These are phyloP conservation scores for Phrynocephalus guinanensis DNA, from an alignment of 2,797 vertebrate genomes.

Conservation along the genomic window DNA sequence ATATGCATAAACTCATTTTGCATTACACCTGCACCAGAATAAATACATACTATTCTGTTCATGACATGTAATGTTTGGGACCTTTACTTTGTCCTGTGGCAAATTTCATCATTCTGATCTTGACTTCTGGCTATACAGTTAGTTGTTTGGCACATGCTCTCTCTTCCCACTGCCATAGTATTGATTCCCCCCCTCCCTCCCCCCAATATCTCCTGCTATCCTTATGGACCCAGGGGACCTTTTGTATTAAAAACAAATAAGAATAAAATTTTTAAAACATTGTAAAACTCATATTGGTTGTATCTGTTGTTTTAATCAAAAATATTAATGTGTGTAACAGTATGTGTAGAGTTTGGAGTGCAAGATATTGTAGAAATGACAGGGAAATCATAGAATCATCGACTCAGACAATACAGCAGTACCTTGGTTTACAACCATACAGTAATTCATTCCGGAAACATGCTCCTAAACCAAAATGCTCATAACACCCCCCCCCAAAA, in stretches of 20 bases:
- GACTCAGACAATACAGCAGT: too few species aligned
- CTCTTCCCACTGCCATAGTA: neutral
- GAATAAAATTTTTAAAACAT: constrained; percentile 2
- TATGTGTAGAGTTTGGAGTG: neutral
- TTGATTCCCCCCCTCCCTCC: neutral
- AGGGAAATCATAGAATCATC: neutral
- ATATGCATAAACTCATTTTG: neutral
- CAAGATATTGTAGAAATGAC: neutral
- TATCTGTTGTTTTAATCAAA: neutral
- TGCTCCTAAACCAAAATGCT: too few species aligned
- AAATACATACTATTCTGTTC: neutral
- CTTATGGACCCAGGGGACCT: constrained; percentile 9
- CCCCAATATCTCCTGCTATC: neutral
- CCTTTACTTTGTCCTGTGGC: neutral
- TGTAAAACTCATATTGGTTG: neutral
- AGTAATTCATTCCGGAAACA: too few species aligned
- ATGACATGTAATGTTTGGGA: neutral
- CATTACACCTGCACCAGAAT: neutral
- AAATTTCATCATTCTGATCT: neutral
- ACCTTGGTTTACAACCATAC: too few species aligned
- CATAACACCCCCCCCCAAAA: too few species aligned
- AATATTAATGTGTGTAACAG: neutral
- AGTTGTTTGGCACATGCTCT: neutral
- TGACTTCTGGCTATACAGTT: neutral
- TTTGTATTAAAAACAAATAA: constrained; percentile 38